Conservation (phyloP, 2,113 vertebrate genomes). For the Trematocara marginatum region DNA sequence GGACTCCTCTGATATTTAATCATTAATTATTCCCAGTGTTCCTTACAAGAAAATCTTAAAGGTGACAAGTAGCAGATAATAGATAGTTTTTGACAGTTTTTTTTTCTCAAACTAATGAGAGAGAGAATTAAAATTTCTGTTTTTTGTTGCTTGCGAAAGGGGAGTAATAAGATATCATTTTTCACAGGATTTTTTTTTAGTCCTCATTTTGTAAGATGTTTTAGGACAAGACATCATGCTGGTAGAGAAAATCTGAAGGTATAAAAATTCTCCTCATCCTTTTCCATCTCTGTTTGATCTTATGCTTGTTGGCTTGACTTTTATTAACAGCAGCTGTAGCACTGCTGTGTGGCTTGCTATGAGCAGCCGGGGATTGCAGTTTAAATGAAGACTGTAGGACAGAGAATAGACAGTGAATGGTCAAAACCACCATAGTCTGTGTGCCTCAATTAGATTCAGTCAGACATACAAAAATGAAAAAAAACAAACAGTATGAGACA, state of each 20-base stretch:
- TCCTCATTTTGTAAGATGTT: neutral
- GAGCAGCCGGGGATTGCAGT: constrained; percentile 15
- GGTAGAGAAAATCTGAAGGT: neutral
- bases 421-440: neutral
- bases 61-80: neutral
- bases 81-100: neutral
- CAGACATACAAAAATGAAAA: neutral
- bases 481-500: neutral
- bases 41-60: constrained; percentile 19
- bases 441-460: neutral
- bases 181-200: neutral
- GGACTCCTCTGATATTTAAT: constrained; percentile 42
- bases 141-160: neutral
- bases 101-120: neutral
- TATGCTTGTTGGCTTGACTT: constrained; percentile 9
- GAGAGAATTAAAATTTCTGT: neutral
- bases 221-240: neutral
- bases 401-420: neutral
- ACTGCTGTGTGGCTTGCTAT: neutral
- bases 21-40: constrained; percentile 55
- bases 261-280: neutral
- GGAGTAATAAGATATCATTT: neutral
- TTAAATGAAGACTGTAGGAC: neutral
- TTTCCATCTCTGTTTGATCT: constrained; percentile 13
- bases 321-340: constrained; percentile 9